Base-by-base conservation (phyloP, 1,140 invertebrate species). In the Hyles euphorbiae region DNA sequence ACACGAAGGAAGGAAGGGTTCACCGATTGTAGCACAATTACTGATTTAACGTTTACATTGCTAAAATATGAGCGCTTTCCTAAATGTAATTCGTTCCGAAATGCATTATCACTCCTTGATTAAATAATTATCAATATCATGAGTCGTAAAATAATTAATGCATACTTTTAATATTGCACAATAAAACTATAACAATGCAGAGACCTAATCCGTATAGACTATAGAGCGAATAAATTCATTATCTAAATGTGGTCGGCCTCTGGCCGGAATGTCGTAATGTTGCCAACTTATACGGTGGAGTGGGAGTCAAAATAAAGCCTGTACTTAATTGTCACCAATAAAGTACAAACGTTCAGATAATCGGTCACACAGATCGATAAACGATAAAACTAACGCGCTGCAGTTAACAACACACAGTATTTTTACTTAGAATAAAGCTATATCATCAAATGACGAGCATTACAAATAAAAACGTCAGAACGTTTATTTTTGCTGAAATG, bases 261-360 rank as follows among this genome's bases (percentile, higher is more conserved):
- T 60, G 48, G 48, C 49, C 47, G 61, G 66, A 68, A 76, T 70
- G 69, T 57, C 52, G 61, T 46, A 61, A 61, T 64, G 65, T 70
- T 72, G 69, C 65, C 53, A 66, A 74, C 63, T 67, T 55, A 72
- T 67, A 64, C 68, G 56, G 68, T 71, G 52, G 64, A 66, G 68
- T 69, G 63, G 62, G 60, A 68, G 57, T 61, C 63, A 56, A 56
- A 67, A 68, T 65, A 61, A 68, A 67, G 59, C 49, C 36, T 60
- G 49, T 34, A 40, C 45, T 58, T 68, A 64, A 59, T 67, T 67
- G 56, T 60, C 32, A 45, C 49, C 62, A 54, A 64, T 60, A 60
- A 56, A 57, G n/a, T 55, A 45, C 58, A 60, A 60, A 54, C 56
- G 52, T 34, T 57, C 49, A 52, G 56, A 57, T 54, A 33, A 34